These are phyloP conservation scores for Nesospiza acunhae DNA, from an alignment of 2,113 vertebrate genomes.

Conservation along the genomic window DNA sequence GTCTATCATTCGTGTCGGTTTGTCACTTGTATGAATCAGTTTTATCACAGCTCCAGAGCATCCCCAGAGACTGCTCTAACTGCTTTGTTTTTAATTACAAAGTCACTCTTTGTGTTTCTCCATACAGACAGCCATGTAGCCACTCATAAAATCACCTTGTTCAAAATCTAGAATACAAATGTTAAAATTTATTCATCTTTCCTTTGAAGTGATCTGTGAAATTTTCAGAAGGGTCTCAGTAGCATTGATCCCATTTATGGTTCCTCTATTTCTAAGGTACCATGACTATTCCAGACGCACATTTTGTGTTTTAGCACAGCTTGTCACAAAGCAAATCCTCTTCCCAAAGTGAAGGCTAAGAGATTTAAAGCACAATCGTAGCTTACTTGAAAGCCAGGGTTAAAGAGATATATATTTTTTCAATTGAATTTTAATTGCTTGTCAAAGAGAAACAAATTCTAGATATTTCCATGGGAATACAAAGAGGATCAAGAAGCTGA, in stretches of 20 bases:
- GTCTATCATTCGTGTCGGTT: not conserved
- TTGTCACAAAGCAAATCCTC: not conserved
- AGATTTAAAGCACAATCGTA: not conserved
- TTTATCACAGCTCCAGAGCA: constrained; percentile 35
- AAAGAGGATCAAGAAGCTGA: not conserved
- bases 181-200: not conserved
- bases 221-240: not conserved
- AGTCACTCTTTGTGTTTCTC: not conserved
- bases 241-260: not conserved
- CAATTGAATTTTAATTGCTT: not conserved
- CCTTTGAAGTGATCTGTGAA: constrained; percentile 1
- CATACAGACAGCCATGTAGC: not conserved
- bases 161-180: constrained; percentile 1
- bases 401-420: not conserved
- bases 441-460: not conserved
- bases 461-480: not conserved
- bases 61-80: not conserved
- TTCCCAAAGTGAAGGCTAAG: not conserved
- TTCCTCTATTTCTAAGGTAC: constrained; percentile 15
- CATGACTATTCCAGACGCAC: not conserved
- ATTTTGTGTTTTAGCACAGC: not conserved
- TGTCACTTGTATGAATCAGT: constrained; percentile 24
- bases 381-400: not conserved
- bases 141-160: constrained; percentile 26
- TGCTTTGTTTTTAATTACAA: constrained; percentile 25